A percentile compares a stretch with the other conserved stretches of the same genome.
Evolutionary conservation across 1,140 invertebrate species (phyloP).

Genomic region (Lucilia cuprina): DNA sequence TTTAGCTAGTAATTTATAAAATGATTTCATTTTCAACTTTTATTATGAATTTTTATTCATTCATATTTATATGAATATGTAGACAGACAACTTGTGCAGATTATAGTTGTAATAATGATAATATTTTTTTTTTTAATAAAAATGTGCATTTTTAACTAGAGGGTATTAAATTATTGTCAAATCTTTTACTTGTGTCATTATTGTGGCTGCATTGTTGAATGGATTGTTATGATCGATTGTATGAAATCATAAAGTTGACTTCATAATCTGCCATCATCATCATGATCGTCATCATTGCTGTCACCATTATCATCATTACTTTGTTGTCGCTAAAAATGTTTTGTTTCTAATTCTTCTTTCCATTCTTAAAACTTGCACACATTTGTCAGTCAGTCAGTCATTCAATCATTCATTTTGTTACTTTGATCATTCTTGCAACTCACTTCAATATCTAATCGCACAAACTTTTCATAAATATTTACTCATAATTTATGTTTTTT

Average conservation of each 20-base stretch:
- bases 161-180: slow-evolving; percentile 14
- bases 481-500: neutral
- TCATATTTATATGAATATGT: neutral
- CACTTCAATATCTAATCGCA: neutral
- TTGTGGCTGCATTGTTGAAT: neutral
- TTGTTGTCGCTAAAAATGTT: neutral
- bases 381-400: neutral
- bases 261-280: slow-evolving; percentile 26
- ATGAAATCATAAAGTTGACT: slow-evolving; percentile 32
- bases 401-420: neutral
- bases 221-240: neutral
- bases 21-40: neutral
- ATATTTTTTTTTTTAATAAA: neutral
- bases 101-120: neutral
- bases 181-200: neutral
- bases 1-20: no score
- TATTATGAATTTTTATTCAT: neutral
- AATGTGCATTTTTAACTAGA: neutral
- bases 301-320: neutral
- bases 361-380: neutral
- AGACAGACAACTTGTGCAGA: neutral
- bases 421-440: neutral
- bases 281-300: neutral
- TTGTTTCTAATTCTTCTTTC: neutral
- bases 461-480: neutral